Base-by-base conservation (phyloP, 2,797 vertebrate species). In the Rhinophrynus dorsalis region DNA sequence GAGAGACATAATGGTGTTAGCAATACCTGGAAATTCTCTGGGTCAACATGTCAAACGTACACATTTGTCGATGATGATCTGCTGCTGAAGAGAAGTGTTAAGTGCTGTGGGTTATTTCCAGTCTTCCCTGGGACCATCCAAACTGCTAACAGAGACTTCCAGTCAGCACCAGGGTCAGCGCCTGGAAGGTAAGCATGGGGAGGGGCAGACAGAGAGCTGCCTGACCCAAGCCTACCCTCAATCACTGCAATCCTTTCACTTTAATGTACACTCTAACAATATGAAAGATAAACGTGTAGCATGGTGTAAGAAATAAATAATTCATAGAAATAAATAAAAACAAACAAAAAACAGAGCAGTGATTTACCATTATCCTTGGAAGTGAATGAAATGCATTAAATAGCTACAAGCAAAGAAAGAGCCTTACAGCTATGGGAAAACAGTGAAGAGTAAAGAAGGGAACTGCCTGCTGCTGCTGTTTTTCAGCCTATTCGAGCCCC, bases 161-260 rank as follows among this genome's bases (percentile, higher is more conserved):
- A 47, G 54, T 52, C 69, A 73, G 70, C 55, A 73, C 62, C 70
- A 60, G 62, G 70, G 70, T 66, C 62, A 73, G 70, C 70, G 29
- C 45, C 62, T 52, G 23, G 23, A 42, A 59, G 45, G 38, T 12
- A 27, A 18, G 30, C 58, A 35, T 38, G 18, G 45, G 55, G 69
- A 65, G 69, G 69, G 69, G 52, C 61, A 40, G 55, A 10, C 17
- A 55, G 17, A 38, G 9, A 9, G 30, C 63, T 47, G 40, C 61
- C 23, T 54, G 61, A 29, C 17, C 48, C 33, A 38, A 30, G 27
- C 47, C 33, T 32, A 5, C 12, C 35, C 32, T 64, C 52, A 57
- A 18, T 70, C 68, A 70, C 68, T 55, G 57, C 58, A 55, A 63
- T 38, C 69, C 61, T 44, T 32, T 23, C 30, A 47, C 38, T 70